Conservation (phyloP, 2,888 invertebrate genomes). For the Drosophila lutescens region DNA sequence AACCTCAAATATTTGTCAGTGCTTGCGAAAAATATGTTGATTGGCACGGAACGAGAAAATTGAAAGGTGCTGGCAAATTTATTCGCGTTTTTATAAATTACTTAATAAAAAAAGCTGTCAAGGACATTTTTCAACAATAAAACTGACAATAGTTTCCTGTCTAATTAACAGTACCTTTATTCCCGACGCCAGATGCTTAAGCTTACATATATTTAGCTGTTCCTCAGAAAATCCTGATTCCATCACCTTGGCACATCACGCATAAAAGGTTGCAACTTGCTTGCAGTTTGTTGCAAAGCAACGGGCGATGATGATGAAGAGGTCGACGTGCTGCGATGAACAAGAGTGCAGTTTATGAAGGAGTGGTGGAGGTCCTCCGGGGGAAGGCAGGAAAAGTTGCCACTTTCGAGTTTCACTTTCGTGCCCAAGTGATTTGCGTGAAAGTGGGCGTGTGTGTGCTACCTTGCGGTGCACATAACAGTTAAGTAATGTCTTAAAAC, state of each 20-base stretch:
- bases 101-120: not conserved
- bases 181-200: slow-evolving; percentile 12
- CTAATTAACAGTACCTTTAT: slow-evolving; percentile 14
- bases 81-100: not conserved
- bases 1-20: slow-evolving; percentile 14
- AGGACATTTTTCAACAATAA: too few relatives aligned
- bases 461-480: slow-evolving; percentile 79
- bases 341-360: slow-evolving; percentile 30
- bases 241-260: slow-evolving; percentile 27
- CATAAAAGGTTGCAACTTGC: slow-evolving; percentile 72
- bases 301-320: slow-evolving; percentile 34
- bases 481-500: slow-evolving; percentile 78
- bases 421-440: slow-evolving; percentile 76
- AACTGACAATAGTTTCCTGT: not conserved
- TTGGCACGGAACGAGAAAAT: slow-evolving; percentile 10
- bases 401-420: slow-evolving; percentile 75
- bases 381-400: slow-evolving; percentile 54
- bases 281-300: slow-evolving; percentile 72
- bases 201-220: slow-evolving; percentile 7
- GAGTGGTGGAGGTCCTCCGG: slow-evolving; percentile 1
- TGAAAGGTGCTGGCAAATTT: not conserved
- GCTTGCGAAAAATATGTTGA: slow-evolving; percentile 5
- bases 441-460: slow-evolving; percentile 31
- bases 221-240: slow-evolving; percentile 12
- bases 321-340: slow-evolving; percentile 39